Conservation (phyloP, 1,140 invertebrate genomes). For the Carposina sasakii region DNA sequence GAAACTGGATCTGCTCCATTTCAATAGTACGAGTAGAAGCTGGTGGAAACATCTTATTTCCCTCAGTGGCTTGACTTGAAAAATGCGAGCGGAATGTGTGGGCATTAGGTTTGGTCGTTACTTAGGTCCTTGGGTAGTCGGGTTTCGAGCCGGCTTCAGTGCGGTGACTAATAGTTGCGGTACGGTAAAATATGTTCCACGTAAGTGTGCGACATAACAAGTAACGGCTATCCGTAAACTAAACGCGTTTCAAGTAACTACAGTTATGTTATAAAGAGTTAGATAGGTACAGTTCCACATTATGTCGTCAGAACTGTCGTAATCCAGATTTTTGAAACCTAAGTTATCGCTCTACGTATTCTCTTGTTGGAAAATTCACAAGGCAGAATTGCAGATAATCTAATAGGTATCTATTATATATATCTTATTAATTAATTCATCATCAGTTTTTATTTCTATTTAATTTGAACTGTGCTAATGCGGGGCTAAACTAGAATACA, state of each 20-base stretch:
- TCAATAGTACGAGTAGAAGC: slow-evolving; percentile 24
- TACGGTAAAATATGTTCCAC: slow-evolving; percentile 39
- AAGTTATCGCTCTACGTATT: no score
- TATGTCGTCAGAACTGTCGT: no score
- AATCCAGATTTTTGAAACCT: no score
- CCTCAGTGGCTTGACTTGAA: slow-evolving; percentile 31
- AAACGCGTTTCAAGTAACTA: neutral
- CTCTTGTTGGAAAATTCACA: no score
- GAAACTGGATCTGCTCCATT: slow-evolving; percentile 21
- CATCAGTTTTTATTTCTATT: no score
- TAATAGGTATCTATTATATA: no score
- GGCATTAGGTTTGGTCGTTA: slow-evolving; percentile 46
- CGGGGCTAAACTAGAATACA: no score
- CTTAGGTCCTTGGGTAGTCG: slow-evolving; percentile 32
- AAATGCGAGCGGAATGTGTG: slow-evolving; percentile 45
- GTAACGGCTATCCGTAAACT: slow-evolving; percentile 24
- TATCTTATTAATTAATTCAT: no score
- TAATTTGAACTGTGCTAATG: no score
- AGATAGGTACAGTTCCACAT: no score
- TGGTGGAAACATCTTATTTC: slow-evolving; percentile 26
- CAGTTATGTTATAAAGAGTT: no score
- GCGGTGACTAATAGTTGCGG: slow-evolving; percentile 44
- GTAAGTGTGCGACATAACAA: slow-evolving; percentile 35
- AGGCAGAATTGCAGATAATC: no score
- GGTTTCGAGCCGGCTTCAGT: slow-evolving; percentile 28